These are phyloP conservation scores for Zosterops borbonicus DNA, from an alignment of 2,113 vertebrate species.

Conservation along the genomic window DNA sequence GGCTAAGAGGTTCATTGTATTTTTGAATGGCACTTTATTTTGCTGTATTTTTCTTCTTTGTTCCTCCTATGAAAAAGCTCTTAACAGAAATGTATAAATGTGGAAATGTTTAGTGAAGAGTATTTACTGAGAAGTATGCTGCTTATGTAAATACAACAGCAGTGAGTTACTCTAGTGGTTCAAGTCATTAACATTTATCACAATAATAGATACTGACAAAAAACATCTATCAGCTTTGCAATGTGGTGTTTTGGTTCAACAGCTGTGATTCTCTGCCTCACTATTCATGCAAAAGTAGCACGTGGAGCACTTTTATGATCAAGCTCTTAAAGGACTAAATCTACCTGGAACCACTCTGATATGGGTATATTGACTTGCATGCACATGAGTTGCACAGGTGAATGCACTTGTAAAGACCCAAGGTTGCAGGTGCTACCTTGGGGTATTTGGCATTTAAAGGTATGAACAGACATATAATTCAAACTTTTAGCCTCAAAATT, in stretches of 20 bases:
- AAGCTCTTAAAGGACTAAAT: background rate
- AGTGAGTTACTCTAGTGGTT: background rate
- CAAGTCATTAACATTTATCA: background rate
- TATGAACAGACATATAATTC: background rate
- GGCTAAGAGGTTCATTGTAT: background rate
- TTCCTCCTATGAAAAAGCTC: background rate
- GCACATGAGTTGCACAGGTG: background rate
- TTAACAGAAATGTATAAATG: background rate
- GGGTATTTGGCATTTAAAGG: background rate
- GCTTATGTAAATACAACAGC: background rate
- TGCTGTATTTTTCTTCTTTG: background rate
- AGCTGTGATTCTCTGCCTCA: background rate
- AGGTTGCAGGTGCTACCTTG: background rate
- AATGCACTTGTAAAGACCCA: background rate
- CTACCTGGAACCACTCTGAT: accelerated
- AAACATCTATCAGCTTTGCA: background rate
- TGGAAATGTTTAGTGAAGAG: background rate
- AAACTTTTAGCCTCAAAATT: background rate
- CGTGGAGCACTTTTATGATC: background rate
- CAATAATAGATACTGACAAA: background rate
- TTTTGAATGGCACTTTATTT: background rate
- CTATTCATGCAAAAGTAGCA: background rate
- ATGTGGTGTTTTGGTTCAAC: background rate
- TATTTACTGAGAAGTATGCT: background rate
- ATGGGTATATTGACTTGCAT: background rate